Conservation (phyloP, 1,140 invertebrate species). For the Polyergus mexicanus region DNA sequence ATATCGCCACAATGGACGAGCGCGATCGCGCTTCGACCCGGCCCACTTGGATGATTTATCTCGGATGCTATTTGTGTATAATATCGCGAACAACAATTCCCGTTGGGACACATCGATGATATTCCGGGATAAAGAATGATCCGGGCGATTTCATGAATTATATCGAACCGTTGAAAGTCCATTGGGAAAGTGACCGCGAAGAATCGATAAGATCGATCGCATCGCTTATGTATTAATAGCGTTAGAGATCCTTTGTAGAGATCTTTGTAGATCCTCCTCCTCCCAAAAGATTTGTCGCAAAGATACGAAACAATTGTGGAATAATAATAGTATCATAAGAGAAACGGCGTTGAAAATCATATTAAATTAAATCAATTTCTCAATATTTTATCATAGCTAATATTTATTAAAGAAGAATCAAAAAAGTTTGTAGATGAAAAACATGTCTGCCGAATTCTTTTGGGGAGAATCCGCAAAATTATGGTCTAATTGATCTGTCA, state of each 20-base stretch:
- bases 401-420: no score
- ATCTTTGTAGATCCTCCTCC: not conserved
- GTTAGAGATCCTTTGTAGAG: not conserved
- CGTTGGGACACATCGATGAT: slow-evolving; percentile 15
- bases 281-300: not conserved
- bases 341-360: not conserved
- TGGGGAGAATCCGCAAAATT: no score
- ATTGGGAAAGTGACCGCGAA: slow-evolving; percentile 15
- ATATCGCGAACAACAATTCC: slow-evolving; percentile 66
- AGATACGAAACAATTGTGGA: not conserved
- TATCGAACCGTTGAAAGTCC: slow-evolving; percentile 25
- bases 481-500: no score
- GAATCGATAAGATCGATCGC: slow-evolving; percentile 41
- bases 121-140: slow-evolving; percentile 31
- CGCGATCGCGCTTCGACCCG: slow-evolving; percentile 45
- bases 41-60: slow-evolving; percentile 70
- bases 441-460: no score
- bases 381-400: no score
- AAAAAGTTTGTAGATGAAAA: no score
- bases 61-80: slow-evolving; percentile 66
- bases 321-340: not conserved
- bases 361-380: no score
- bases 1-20: slow-evolving; percentile 57
- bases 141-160: slow-evolving; percentile 57
- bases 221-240: not conserved